Evolutionary conservation across 2,888 invertebrate genomes (phyloP).

Genomic region (Chymomyza procnemis): DNA sequence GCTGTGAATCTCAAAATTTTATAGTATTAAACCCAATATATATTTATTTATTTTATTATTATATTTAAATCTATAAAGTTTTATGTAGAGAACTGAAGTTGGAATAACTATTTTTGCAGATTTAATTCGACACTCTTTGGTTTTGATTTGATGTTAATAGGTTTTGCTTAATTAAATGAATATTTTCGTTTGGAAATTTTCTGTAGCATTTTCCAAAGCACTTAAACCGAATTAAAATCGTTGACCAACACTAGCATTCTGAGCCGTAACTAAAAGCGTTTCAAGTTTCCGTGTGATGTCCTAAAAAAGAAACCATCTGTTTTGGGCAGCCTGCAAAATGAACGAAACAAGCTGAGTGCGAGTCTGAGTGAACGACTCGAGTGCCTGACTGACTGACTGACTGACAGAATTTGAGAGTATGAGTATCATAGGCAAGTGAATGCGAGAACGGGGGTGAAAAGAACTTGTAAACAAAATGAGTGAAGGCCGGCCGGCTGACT

Average conservation of each 20-base stretch:
- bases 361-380: constrained; percentile 14
- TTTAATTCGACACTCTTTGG: too few species aligned
- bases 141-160: too few species aligned
- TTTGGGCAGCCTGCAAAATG: background rate
- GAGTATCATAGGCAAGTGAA: background rate
- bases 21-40: too few species aligned
- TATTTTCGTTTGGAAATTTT: too few species aligned
- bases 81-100: too few species aligned
- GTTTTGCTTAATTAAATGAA: too few species aligned
- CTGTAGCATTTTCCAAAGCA: too few species aligned
- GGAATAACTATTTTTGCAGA: too few species aligned
- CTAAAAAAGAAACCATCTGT: background rate
- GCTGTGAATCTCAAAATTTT: too few species aligned
- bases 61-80: too few species aligned
- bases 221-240: background rate
- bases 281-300: background rate
- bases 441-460: background rate
- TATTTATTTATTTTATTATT: too few species aligned
- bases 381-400: constrained; percentile 12
- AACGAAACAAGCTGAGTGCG: constrained; percentile 14
- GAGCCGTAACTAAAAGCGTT: background rate
- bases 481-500: background rate
- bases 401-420: background rate
- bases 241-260: background rate
- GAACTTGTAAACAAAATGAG: background rate